Evolutionary conservation across 1,140 invertebrate genomes (phyloP), one percentile per base, ranked within the genome.

Genomic region (Belonocnema kinseyi): DNA sequence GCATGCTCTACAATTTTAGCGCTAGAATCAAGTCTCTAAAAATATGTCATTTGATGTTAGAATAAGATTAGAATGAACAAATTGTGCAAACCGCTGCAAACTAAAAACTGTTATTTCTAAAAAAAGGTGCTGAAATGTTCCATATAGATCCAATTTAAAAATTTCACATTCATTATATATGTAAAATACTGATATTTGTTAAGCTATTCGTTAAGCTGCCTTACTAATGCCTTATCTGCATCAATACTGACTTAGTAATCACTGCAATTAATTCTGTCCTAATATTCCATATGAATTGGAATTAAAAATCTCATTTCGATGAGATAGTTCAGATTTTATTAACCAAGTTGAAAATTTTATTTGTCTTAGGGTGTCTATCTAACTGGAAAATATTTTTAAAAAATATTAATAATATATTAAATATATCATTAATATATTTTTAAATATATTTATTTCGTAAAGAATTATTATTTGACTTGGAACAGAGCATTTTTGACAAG

Each of bases 121-220:
- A 33, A n/a, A 3, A 33, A 33, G 26, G 26, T 33, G 26, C 26
- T 10, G 16, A 14, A 61, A 61, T 16, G 21, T 61, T 21, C 13
- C 19, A 66, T 40, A 66, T 66, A 40, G 26, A 66, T 40, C 21
- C 21, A 21, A 10, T 50, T 72, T 33, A 19, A 21, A 19, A 10
- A 17, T 21, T 53, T 72, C 46, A 10, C 40, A 7, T 46, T 46
- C 1, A 46, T 51, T 54, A 66, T n/a, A 19, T 56, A 26, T 72
- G 72, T 56, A 71, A 26, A 52, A 51, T 50, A 74, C 52, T n/a
- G 21, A 74, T 74, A 74, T 74, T 74, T 74, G 50, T 76, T 46
- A 73, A 73, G 21, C 51, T 51, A 51, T 73, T 51, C 19, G 71
- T 52, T 56, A 74, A 56, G 73, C 73, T 74, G 72, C 72, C 72